Base-by-base conservation (phyloP, 2,888 invertebrate genomes). In the Seira sanloemensis region DNA sequence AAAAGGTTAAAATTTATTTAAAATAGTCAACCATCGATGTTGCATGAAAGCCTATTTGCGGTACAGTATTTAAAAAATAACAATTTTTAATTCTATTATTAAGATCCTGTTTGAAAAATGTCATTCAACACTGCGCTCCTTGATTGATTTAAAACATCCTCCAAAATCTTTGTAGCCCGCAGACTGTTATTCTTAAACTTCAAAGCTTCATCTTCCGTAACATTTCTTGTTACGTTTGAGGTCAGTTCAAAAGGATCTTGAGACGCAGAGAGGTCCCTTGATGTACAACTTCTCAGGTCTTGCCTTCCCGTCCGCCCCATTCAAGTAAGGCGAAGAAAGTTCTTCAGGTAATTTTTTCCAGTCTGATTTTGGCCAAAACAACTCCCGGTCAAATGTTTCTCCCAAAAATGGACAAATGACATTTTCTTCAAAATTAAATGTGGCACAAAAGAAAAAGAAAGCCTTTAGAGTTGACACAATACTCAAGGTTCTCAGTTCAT, bases 361-460 rank as follows among this genome's bases (percentile, higher is more conserved):
- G 16, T 82, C 81, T 4, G 50, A n/a, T 37, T 82, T 82, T 1
- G 76, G 25, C n/a, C 65, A n/a, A 72, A 82, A 82, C 12, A 71
- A 12, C 23, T 82, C 81, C 5, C 76, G 24, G 0, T 72, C 18
- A 18, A 82, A 66, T n/a, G 69, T 19, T 65, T 58, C 46, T 12
- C 84, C 84, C 0, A 71, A 2, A 16, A 19, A 78, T 18, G 78
- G 75, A 16, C 78, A 78, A 0, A 84, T 27, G 2, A 84, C 84
- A 9, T 74, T 21, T 2, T 50, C 9, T 27, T 62, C 67, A 23
- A 84, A 84, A 24, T 84, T 72, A 23, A 84, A 84, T 0, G 78
- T 78, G 9, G 84, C 37, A 18, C 72, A 85, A 78, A 78, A 82
- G 1, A 21, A 0, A 46, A 85, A 85, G 54, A 85, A 85, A 2